Evolutionary conservation across 2,888 invertebrate genomes (phyloP).

Genomic region (Ophonus ardosiacus): DNA sequence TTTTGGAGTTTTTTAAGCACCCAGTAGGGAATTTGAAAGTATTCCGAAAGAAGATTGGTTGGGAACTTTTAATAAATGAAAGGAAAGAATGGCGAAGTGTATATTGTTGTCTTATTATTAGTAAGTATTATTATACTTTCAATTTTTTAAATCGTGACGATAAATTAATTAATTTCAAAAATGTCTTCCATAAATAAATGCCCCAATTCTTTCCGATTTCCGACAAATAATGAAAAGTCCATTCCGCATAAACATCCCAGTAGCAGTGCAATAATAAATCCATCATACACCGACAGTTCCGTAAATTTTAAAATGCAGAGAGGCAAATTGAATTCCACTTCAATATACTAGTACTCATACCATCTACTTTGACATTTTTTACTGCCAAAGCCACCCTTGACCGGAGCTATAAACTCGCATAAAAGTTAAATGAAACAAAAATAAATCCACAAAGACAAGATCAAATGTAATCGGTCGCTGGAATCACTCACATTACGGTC

Average conservation of each 20-base stretch:
- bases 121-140: no score
- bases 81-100: no score
- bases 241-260: background rate
- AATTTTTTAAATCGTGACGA: no score
- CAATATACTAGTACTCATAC: background rate
- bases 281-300: conserved; percentile 5
- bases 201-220: background rate
- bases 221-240: background rate
- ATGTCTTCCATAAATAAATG: background rate
- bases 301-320: background rate
- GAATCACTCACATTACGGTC: background rate
- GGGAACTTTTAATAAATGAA: no score
- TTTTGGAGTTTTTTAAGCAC: no score
- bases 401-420: conserved; percentile 5
- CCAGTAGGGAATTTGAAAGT: no score
- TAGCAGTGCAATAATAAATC: background rate
- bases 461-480: background rate
- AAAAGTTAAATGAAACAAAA: conserved; percentile 23
- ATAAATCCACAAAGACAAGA: conserved; percentile 28
- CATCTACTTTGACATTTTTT: conserved; percentile 6
- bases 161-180: background rate
- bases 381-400: conserved; percentile 1
- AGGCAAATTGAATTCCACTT: conserved; percentile 3
- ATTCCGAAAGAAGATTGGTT: no score
- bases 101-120: no score